Base-by-base conservation (phyloP, 2,888 invertebrate species). In the Mechanitis messenoides region DNA sequence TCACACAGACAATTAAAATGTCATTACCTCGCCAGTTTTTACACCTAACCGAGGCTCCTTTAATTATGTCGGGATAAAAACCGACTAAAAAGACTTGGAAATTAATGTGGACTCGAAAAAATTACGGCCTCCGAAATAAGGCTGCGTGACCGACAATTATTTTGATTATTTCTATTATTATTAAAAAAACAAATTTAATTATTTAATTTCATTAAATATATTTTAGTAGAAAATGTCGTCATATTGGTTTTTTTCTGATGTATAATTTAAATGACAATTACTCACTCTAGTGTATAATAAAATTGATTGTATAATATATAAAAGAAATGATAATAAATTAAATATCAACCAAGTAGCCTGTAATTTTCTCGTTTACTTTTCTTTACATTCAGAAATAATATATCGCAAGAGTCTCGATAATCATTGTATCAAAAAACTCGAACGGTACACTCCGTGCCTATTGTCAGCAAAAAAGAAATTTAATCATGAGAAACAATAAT, bases 401-500 rank as follows among this genome's bases (percentile, higher is more conserved):
- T 28, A 53, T 33, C 33, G 33, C 35, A 53, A 53, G 38, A 33
- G 12, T 35, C 53, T 59, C 35, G 45, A 56, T 50, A 59, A 55
- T 54, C 58, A 55, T 58, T 45, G 31, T 42, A 46, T 57, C 64
- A 64, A 61, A 61, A 59, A 60, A 66, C 54, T 35, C 45, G 58
- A 84, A 82, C 77, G 77, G 74, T 77, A 80, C 78, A 81, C 77
- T 76, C 75, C 80, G 76, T 83, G 79, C 81, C 78, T 75, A 87
- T 83, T 85, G 85, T 85, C 72, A 78, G 82, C 84, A 84, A 87
- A 87, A 88, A 89, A 89, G 87, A 87, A 89, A 89, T 85, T 89
- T 88, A 90, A 89, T 89, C 87, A 90, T 88, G 88, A 87, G 90
- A 90, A 90, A 90, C 87, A 89, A 87, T 88, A 88, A 87, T 89